A percentile compares a stretch with the other conserved stretches of the same genome.
Conservation (phyloP, 2,888 invertebrate genomes). For the Thyatira batis region DNA sequence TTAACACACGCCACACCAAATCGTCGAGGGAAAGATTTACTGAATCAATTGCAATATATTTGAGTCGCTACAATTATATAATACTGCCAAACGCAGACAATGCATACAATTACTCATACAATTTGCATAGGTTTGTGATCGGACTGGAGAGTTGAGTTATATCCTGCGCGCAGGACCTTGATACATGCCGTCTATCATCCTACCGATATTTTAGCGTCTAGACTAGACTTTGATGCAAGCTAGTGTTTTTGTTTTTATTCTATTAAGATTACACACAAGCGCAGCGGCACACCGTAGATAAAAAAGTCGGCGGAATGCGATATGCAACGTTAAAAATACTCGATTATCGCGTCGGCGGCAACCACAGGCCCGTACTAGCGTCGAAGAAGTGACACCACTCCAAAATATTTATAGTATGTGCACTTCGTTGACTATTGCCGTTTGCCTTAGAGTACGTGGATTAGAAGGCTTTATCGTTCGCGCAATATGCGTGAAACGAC, state of each 20-base stretch:
- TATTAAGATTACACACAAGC: constrained; percentile 38
- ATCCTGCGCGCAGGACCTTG: constrained; percentile 31
- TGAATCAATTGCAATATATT: constrained; percentile 12
- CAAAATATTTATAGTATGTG: constrained; percentile 29
- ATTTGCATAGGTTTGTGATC: constrained; percentile 41
- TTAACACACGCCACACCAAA: background rate
- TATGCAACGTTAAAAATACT: constrained; percentile 66
- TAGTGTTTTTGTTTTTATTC: constrained; percentile 33
- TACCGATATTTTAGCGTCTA: constrained; percentile 26
- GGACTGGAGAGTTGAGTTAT: constrained; percentile 22
- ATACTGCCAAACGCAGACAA: constrained; percentile 17
- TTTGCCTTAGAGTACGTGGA: constrained; percentile 26
- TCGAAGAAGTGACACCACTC: constrained; percentile 29
- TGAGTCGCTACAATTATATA: constrained; percentile 24
- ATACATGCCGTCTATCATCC: constrained; percentile 23
- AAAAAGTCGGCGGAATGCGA: constrained; percentile 57
- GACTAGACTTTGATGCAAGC: constrained; percentile 28
- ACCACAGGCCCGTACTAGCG: constrained; percentile 40
- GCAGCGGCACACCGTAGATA: constrained; percentile 43
- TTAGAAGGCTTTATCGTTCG: constrained; percentile 36
- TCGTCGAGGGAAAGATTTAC: constrained; percentile 5
- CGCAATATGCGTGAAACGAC: constrained; percentile 52
- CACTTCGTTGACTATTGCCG: constrained; percentile 51
- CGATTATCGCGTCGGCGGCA: constrained; percentile 57
- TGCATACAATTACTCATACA: constrained; percentile 35